Base-by-base conservation (phyloP, 2,888 invertebrate genomes). In the Amphipyra berbera region DNA sequence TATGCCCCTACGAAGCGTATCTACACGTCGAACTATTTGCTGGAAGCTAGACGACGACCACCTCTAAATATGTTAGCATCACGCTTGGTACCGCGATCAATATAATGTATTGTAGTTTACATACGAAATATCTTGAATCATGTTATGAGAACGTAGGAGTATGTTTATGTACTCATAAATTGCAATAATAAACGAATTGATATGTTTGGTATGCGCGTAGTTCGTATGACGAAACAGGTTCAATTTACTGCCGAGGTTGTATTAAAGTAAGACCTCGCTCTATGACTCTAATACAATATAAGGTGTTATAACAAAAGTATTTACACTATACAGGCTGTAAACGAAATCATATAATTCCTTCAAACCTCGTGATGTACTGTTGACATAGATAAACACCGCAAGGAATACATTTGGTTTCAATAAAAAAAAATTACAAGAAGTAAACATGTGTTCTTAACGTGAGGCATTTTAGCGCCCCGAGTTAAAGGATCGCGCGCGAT, bases 1-100 rank as follows among this genome's bases (percentile, higher is more conserved):
- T 57, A 50, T 55, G 58, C 67, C 57, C 59, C 55, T 73, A 47
- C 42, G 68, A 80, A 80, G 78, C 78, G 47, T 73, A 73, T 78
- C 70, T 80, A 80, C 70, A 80, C 68, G 56, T 42, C 55, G 68
- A 73, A 57, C 63, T 64, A 55, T 59, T n/a, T 38, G 50, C 57
- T 27, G 46, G 47, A 78, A 73, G 80, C 77, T 50, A 40, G 30
- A 71, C 50, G 66, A 54, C 66, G 66, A 67, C 53, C 59, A 65
- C 61, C 74, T 45, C 59, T 80, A 62, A 53, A 54, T 42, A 50
- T 41, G 7, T 44, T 41, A 55, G 53, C 35, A 65, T 61, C 54
- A 62, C 75, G 62, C 58, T 68, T 71, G 74, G 71, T 74, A 68
- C 55, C 52, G n/a, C n/a, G 12, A 61, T 66, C 46, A 50, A 57